Evolutionary conservation across 2,888 invertebrate species (phyloP), one percentile per base, ranked within the genome.

Genomic region (Choristoneura rosaceana): DNA sequence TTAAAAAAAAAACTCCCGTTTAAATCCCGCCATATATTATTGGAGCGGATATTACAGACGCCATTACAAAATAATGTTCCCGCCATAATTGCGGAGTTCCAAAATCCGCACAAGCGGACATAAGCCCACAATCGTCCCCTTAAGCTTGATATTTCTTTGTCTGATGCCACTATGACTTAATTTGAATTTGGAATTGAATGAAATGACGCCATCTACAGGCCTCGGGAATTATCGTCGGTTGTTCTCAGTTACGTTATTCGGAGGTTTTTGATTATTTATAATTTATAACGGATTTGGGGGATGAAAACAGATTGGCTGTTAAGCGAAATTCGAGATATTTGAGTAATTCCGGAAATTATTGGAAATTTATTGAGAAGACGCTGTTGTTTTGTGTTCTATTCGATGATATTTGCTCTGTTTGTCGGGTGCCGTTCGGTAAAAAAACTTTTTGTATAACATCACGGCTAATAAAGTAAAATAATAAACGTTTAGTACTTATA

Each of bases 131-230:
- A 0, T 14, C 38, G 2, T 58, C 41, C n/a, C 12, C 2, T 47
- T 38, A 63, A 63, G 63, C 62, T 71, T 47, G 10, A 25, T 15
- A 58, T 50, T 63, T 33, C 59, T 50, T 52, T 59, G 43, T 59
- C 47, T 47, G 33, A 9, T 2, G 10, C 2, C 38, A 14, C 59
- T 59, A 73, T 73, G 69, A 73, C 64, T 75, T 76, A 74, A 76
- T 78, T 78, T 74, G 73, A 73, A 78, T 76, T 77, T 74, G 33
- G 76, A 76, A 78, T 78, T 76, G 78, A 78, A 74, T 70, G 74
- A 79, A 78, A 78, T 78, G 78, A 75, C 76, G 78, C 78, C 74
- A 79, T 78, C 78, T 76, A 75, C 71, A 76, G 76, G 59, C 66
- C 66, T 60, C 66, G 71, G 76, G 77, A 74, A 78, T 77, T 77